Base-by-base conservation (phyloP, 2,797 vertebrate species). In the Sebastes itinus region DNA sequence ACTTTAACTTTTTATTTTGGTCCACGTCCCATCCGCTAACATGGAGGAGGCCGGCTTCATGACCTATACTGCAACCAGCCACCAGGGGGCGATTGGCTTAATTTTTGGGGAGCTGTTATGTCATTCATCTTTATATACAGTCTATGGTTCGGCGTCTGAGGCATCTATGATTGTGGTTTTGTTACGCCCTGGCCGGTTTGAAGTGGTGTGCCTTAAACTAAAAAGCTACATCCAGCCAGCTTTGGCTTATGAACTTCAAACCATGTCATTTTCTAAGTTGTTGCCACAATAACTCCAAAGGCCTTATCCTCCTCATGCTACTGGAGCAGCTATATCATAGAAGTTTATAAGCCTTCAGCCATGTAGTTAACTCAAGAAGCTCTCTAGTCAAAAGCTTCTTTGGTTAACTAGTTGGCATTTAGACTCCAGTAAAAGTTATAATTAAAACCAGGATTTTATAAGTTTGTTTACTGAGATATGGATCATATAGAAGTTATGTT, bases 201-300 rank as follows among this genome's bases (percentile, higher is more conserved):
- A 76, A 60, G 71, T 49, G 59, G 63, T 67, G 22, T 42, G 7
- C 64, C 72, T 35, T 22, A 54, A 72, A 56, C 62, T 64, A 42
- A 62, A 65, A 27, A 60, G 55, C 35, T 62, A n/a, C 64, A 75
- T 54, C 46, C 32, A 16, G 14, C 32, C 38, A 18, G 62, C 4
- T 60, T 70, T 56, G 18, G 27, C 13, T 66, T 30, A 62, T 78
- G 27, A 60, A 59, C 59, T 74, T 64, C 33, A 13, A 72, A 76
- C 72, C 38, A 52, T 63, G 59, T 60, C 11, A 18, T 80, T 75
- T 84, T 77, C 46, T 27, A 60, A 74, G 33, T 30, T 73, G 32
- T 74, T 82, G 55, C 46, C 61, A 69, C 60, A 78, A 3, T 27
- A 71, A 74, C 6, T 80, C 61, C 4, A 59, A 61, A 73, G 46